Evolutionary conservation across 2,113 vertebrate species (phyloP).

Genomic region (Podarcis cretensis): DNA sequence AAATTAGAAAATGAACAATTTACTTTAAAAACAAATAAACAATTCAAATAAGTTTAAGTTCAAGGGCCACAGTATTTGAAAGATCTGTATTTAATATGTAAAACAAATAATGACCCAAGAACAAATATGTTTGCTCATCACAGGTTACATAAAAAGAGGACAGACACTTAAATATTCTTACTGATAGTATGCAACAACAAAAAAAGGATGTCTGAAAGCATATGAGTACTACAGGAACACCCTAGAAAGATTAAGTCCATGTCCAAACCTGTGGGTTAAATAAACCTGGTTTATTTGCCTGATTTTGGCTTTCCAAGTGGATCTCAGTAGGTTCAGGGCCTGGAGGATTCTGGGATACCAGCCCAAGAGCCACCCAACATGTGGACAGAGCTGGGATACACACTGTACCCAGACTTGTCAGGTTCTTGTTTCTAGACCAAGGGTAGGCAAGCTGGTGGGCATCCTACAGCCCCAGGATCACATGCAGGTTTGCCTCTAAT

Average conservation of each 20-base stretch:
- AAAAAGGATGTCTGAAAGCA: background rate
- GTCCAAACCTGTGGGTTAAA: background rate
- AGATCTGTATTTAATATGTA: no score
- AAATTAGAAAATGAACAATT: constrained; percentile 17
- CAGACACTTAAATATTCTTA: constrained; percentile 21
- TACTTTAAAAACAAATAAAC: constrained; percentile 37
- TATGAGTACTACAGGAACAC: background rate
- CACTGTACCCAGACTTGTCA: background rate
- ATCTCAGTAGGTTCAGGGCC: background rate
- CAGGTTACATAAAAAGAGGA: background rate
- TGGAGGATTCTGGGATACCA: background rate
- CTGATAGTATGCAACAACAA: constrained; percentile 23
- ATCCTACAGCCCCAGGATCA: no score
- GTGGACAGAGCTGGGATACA: background rate
- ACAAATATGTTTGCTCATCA: background rate
- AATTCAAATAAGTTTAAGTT: constrained; percentile 22
- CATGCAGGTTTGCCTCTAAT: background rate
- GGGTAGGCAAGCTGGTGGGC: no score
- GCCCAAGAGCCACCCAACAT: background rate
- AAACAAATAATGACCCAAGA: background rate
- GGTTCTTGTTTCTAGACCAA: background rate
- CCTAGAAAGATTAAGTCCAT: background rate
- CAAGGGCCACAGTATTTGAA: background rate
- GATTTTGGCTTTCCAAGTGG: background rate
- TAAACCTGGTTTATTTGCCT: no score